phyloP scores from a whole-genome alignment of 2,113 vertebrate genomes.

The Caretta caretta region DNA sequence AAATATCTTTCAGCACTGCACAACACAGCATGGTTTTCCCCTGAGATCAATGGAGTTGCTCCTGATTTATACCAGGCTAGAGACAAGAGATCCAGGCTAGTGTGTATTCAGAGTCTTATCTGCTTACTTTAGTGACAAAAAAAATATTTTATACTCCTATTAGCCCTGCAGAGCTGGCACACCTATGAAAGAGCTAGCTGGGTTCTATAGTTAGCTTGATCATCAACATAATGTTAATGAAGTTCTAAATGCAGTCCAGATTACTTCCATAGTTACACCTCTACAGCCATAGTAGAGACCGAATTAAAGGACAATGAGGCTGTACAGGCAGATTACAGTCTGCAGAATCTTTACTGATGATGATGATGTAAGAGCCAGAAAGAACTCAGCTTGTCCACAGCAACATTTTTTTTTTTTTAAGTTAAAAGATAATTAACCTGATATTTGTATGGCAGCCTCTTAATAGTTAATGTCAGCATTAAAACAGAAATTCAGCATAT shows the following conservation, averaged over 20 bases:
- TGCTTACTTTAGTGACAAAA: conserved; percentile 28
- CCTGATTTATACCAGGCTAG: conserved; percentile 34
- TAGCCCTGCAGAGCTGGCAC: neutral
- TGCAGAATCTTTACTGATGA: neutral
- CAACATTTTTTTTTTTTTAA: neutral
- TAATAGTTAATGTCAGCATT: neutral
- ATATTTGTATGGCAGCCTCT: neutral
- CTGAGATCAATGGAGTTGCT: neutral
- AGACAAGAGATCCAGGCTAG: conserved; percentile 31
- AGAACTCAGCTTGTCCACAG: neutral
- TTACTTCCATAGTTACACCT: neutral
- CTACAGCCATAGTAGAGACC: neutral
- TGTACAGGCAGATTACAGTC: neutral
- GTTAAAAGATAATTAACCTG: too few species aligned
- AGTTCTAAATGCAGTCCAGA: neutral
- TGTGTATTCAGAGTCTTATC: neutral
- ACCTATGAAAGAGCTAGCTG: conserved; percentile 6
- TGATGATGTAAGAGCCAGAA: neutral
- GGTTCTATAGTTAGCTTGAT: conserved; percentile 5
- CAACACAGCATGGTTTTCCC: neutral
- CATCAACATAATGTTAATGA: conserved; percentile 25
- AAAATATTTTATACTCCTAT: neutral
- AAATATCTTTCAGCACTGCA: neutral
- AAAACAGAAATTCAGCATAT: neutral
- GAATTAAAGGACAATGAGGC: neutral